phyloP scores from a whole-genome alignment of 2,797 vertebrate genomes.

The Pterois miles region DNA sequence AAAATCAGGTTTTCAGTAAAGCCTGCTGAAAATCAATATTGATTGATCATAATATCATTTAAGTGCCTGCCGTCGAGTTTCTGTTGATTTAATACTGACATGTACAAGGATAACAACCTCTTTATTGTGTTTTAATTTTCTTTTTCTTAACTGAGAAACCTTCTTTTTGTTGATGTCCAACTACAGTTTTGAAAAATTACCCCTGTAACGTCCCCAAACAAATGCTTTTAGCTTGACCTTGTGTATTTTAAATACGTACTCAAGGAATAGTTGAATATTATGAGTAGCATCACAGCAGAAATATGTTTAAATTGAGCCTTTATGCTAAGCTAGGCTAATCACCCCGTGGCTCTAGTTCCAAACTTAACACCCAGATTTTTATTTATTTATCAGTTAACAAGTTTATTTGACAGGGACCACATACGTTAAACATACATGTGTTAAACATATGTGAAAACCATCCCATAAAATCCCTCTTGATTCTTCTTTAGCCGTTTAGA shows the following conservation, averaged over 20 bases:
- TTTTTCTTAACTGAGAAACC: background rate
- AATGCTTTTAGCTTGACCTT: background rate
- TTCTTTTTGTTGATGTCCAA: background rate
- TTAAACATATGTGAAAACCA: too few relatives aligned
- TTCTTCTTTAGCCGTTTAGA: too few relatives aligned
- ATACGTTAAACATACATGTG: too few relatives aligned
- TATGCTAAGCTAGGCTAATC: too few relatives aligned
- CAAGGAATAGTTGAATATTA: too few relatives aligned
- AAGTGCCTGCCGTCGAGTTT: background rate
- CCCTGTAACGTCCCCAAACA: background rate
- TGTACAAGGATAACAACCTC: background rate
- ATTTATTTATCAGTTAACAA: too few relatives aligned
- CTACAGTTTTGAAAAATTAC: background rate
- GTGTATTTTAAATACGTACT: background rate
- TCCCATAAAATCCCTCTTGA: too few relatives aligned
- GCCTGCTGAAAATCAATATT: background rate
- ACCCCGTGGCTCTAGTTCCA: too few relatives aligned
- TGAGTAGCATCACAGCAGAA: too few relatives aligned
- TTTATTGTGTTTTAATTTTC: background rate
- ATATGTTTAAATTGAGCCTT: too few relatives aligned
- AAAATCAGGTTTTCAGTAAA: background rate
- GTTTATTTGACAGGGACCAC: too few relatives aligned
- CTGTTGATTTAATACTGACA: background rate
- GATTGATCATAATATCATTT: background rate
- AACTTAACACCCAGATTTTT: too few relatives aligned